Evolutionary conservation across 2,888 invertebrate genomes (phyloP), one percentile per base, ranked within the genome.

Genomic region (Synanthedon andrenaeformis): DNA sequence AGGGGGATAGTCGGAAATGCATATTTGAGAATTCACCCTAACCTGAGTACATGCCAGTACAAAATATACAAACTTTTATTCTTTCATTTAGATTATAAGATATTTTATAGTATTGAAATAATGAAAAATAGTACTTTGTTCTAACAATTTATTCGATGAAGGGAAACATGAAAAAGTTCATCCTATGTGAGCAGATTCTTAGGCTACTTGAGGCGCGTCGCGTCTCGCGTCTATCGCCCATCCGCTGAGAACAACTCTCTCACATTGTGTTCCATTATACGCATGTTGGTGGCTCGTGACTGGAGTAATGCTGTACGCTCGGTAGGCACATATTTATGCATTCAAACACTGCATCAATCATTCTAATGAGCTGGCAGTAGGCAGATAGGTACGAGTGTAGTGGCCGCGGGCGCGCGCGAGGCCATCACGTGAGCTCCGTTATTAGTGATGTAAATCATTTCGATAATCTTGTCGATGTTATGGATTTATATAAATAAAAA

Each of bases 281-380:
- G 72, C 72, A 65, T 67, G 70, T 65, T 61, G 61, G 55, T 55
- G 60, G 62, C 73, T 76, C 80, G 78, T 80, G 82, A 79, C 78
- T 62, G 59, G 59, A 61, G 69, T 67, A 65, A 70, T 68, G 65
- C 62, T 61, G 65, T 63, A 69, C 68, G 64, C 63, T 74, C 67
- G 67, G 73, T 68, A 74, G 76, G 72, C 76, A 69, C 72, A 77
- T 79, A 81, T 78, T 82, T 80, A 80, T 79, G 72, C 77, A 77
- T 76, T 75, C 81, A 79, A 82, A 80, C 77, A 77, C 68, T 66
- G 74, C 79, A 85, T 87, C 85, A 81, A 85, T 87, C 86, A 87
- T 86, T 79, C 78, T 84, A 86, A 86, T 85, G 82, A 86, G 81
- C 74, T 64, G 56, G 65, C 70, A 67, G 74, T 74, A 73, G 68